Evolutionary conservation across 1,140 invertebrate genomes (phyloP).

Genomic region (Drosophila auraria): DNA sequence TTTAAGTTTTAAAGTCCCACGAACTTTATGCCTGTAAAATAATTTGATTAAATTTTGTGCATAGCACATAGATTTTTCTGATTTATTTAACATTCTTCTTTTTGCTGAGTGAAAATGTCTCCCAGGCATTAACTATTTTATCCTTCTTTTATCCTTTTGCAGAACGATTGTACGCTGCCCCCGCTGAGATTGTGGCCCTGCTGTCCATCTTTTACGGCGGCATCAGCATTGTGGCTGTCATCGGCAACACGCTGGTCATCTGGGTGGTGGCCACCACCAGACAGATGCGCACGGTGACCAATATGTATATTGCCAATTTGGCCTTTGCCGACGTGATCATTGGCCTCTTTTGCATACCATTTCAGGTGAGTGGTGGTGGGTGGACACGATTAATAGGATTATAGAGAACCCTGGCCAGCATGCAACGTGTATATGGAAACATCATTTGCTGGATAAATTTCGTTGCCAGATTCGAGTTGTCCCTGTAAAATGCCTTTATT

Average conservation of each 20-base stretch:
- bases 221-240: slow-evolving; percentile 92
- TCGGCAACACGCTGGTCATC: slow-evolving; percentile 93
- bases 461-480: too few relatives aligned
- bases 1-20: background rate
- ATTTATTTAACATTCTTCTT: background rate
- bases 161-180: slow-evolving; percentile 89
- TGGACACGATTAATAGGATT: background rate
- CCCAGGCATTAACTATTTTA: background rate
- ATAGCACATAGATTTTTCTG: background rate
- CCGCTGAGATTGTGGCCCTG: slow-evolving; percentile 89
- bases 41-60: too few relatives aligned
- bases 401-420: background rate
- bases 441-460: too few relatives aligned
- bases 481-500: background rate
- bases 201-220: slow-evolving; percentile 92
- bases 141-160: background rate
- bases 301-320: slow-evolving; percentile 93
- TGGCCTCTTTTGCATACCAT: slow-evolving; percentile 91
- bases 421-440: background rate
- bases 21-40: too few relatives aligned
- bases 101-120: background rate
- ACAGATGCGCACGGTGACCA: slow-evolving; percentile 93
- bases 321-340: slow-evolving; percentile 92
- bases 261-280: slow-evolving; percentile 91
- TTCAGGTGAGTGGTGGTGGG: slow-evolving; percentile 88